Conservation (phyloP, 2,797 vertebrate species). For the Eupleurogrammus muticus region DNA sequence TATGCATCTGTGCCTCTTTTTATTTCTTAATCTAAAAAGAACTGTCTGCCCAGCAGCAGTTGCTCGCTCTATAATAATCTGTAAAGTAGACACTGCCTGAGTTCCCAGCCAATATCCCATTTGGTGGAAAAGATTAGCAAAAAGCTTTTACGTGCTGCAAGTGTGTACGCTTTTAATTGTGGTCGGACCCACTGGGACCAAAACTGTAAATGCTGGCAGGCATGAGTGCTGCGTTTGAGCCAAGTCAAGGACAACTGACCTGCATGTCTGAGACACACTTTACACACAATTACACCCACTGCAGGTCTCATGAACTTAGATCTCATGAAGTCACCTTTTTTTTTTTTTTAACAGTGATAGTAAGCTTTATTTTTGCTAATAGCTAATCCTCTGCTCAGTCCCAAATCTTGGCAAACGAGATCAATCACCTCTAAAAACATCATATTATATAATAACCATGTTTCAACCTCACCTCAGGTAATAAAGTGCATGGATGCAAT, state of each 20-base stretch:
- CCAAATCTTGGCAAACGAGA: constrained; percentile 1
- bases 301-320: not conserved
- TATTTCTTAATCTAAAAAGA: constrained; percentile 21
- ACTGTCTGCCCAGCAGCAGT: constrained; percentile 15
- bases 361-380: not conserved
- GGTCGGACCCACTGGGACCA: constrained; percentile 17
- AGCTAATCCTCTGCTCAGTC: not conserved
- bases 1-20: constrained; percentile 33
- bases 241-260: not conserved
- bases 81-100: constrained; percentile 30
- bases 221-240: constrained; percentile 17
- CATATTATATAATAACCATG: constrained; percentile 19
- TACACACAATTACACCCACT: constrained; percentile 1
- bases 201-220: constrained; percentile 14
- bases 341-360: constrained; percentile 7
- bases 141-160: constrained; percentile 18
- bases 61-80: constrained; percentile 19
- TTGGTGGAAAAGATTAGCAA: constrained; percentile 26
- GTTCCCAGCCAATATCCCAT: constrained; percentile 44
- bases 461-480: constrained; percentile 8
- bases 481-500: constrained; percentile 2
- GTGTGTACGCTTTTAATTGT: constrained; percentile 44
- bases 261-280: constrained; percentile 3
- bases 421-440: constrained; percentile 22
- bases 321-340: not conserved